Evolutionary conservation across 53 echinoderm and acorn worm species (phyloP), one percentile per base, ranked within the genome.

Genomic region (Echinometra lucunter): DNA sequence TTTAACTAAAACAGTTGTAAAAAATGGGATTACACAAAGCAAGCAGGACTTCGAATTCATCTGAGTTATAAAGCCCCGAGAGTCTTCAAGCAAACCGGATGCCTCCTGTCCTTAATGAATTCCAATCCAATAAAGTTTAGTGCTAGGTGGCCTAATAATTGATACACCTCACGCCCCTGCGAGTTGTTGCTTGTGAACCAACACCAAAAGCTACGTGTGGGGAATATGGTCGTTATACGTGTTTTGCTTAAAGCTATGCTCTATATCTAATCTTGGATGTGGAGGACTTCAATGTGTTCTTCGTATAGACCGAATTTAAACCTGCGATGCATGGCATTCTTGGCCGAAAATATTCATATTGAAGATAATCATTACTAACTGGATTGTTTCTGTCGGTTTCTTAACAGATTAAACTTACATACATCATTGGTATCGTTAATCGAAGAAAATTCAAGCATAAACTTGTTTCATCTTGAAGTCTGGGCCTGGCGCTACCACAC

Each of bases 181-280:
- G 70, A 89, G 69, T 91, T 67, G 91, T 91, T 91, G 69, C 91
- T 91, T 63, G 28, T 27, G 66, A 17, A 45, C 69, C 58, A 91
- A 91, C 91, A 67, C 91, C 91, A 66, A 44, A 38, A 45, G n/a
- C 66, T 66, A 45, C 66, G 91, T 91, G 91, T 45, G 91, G 45
- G 58, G 69, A 91, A 69, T 44, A 91, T 91, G 70, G 91, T 91
- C 67, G 70, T 91, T 91, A 91, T 44, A 44, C 91, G 91, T 91
- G 91, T 69, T 91, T 67, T 40, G 37, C 91, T 91, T 85, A 47
- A 6, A 49, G 85, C 47, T 49, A 85, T 74, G 0, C 6, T 78
- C 78, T 1, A 42, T 72, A n/a, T n/a, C n/a, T n/a, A n/a, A n/a
- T n/a, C n/a, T n/a, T n/a, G n/a, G n/a, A n/a, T n/a, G n/a, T n/a